Percentiles rank a stretch among this genome's conserved stretches.
Conservation (phyloP, 2,113 vertebrate species). For the Stictonetta naevosa region DNA sequence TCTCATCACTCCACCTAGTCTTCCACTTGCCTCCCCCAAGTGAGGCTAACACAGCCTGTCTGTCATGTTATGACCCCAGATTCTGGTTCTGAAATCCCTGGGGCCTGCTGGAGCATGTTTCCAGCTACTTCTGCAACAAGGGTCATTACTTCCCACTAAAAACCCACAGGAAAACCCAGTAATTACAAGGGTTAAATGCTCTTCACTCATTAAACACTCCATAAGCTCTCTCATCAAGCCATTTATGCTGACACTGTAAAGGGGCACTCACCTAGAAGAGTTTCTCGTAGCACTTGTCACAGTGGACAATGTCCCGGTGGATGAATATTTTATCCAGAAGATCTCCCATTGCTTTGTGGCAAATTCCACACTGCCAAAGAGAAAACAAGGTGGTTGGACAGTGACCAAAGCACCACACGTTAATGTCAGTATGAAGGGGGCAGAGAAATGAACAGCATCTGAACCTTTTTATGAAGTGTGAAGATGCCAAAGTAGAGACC, state of each 20-base stretch:
- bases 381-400: neutral
- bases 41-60: neutral
- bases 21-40: neutral
- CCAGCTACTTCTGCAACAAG: neutral
- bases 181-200: neutral
- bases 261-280: slow-evolving; percentile 74
- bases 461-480: neutral
- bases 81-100: neutral
- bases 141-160: neutral
- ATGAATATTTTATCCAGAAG: slow-evolving; percentile 86
- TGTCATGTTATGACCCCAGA: neutral
- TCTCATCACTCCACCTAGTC: neutral
- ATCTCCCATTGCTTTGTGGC: slow-evolving; percentile 88
- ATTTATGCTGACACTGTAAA: rapidly evolving
- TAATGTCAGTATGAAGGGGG: neutral
- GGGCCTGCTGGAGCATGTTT: neutral
- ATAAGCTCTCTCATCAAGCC: neutral
- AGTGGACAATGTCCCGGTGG: slow-evolving; percentile 86
- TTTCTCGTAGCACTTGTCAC: slow-evolving; percentile 86
- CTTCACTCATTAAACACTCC: neutral
- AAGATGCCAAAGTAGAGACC: neutral
- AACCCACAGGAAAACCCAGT: neutral
- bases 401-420: rapidly evolving
- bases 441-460: neutral
- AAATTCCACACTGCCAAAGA: slow-evolving; percentile 83